Percentiles rank a stretch among this genome's conserved stretches.
Evolutionary conservation across 2,888 invertebrate genomes (phyloP).

Genomic region (Dynastes grantii): DNA sequence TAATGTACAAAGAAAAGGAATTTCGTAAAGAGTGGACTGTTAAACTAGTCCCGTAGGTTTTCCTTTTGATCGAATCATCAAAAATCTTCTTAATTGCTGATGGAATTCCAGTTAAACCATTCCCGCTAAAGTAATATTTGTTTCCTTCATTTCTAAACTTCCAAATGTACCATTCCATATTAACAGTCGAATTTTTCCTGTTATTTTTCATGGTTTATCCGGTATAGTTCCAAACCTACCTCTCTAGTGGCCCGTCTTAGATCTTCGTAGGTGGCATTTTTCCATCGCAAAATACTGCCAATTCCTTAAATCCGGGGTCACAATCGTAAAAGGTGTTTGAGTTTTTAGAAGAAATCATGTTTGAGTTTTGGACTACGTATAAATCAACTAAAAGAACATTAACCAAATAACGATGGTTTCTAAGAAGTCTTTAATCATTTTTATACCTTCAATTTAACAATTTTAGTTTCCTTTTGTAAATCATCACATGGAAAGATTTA

Average conservation of each 20-base stretch:
- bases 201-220: conserved; percentile 70
- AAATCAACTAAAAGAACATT: conserved; percentile 78
- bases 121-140: conserved; percentile 69
- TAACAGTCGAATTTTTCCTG: conserved; percentile 62
- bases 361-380: conserved; percentile 93
- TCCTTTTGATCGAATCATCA: conserved; percentile 80
- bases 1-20: too few species aligned
- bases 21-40: not conserved
- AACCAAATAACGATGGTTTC: not conserved
- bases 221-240: conserved; percentile 82
- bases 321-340: conserved; percentile 81
- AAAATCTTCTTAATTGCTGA: conserved; percentile 78
- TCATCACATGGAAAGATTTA: conserved; percentile 82
- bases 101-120: conserved; percentile 76
- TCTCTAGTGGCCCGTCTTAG: conserved; percentile 82
- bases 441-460: conserved; percentile 81
- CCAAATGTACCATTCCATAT: conserved; percentile 68
- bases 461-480: conserved; percentile 77
- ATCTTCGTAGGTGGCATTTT: conserved; percentile 85
- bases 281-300: conserved; percentile 82
- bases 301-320: conserved; percentile 78
- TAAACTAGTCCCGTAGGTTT: conserved; percentile 76
- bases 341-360: conserved; percentile 90
- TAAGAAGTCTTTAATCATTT: not conserved
- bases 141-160: conserved; percentile 51